Evolutionary conservation across 1,140 invertebrate species (phyloP), one percentile per base, ranked within the genome.

Genomic region (Holcopasites calliopsidis): DNA sequence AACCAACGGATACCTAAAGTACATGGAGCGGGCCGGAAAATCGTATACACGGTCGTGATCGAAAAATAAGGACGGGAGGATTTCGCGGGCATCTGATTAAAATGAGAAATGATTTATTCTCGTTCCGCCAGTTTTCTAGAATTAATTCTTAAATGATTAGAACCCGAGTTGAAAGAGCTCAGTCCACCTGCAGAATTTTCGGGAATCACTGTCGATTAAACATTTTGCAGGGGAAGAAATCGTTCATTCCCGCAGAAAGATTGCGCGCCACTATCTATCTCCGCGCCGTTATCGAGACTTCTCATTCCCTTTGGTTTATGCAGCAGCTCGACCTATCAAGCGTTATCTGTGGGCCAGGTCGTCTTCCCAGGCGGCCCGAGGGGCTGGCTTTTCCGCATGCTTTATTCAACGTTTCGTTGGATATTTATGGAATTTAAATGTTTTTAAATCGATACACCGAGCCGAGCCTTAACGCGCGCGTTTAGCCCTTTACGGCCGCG

Each of bases 391-490:
- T 85, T 55, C 79, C 69, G 69, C 79, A 85, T 85, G 83, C 79
- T 64, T 85, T 85, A 85, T 85, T 85, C 83, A 85, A 85, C 83
- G 80, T 80, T 74, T 71, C 76, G 83, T 85, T 79, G 77, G 80
- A 85, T 85, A 85, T 85, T 85, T 85, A 85, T 85, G 83, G 84
- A 85, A 85, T 85, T 85, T 85, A 85, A 85, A 85, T 85, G 80
- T 85, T 85, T 85, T 84, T 84, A 85, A 85, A 85, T 85, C 83
- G 83, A 85, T 85, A 84, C 82, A 77, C 58, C 77, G 38, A 77
- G 82, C 58, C 62, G 35, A 33, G 54, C 77, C 77, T 83, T 80
- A 83, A 83, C 80, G 61, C 38, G 71, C 57, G 57, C 77, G 47
- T 23, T 2, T 42, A 58, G 42, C 75, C 70, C 75, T 83, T 81